Conservation (phyloP, 2,888 invertebrate species). For the Chymomyza fuscimana region DNA sequence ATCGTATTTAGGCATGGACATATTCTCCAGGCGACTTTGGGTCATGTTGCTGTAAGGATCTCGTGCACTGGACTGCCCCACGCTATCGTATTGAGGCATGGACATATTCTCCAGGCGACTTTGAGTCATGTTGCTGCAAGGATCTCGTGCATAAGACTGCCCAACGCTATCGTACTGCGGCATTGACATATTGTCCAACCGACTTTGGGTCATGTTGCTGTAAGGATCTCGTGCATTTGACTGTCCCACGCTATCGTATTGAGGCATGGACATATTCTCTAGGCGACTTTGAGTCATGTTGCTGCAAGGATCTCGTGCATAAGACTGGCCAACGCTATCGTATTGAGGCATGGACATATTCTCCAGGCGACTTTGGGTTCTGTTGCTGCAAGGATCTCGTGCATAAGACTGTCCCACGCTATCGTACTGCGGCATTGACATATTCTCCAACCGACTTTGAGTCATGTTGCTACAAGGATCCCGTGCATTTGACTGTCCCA, state of each 20-base stretch:
- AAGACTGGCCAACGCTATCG: background rate
- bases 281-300: background rate
- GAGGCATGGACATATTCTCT: background rate
- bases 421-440: background rate
- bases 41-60: background rate
- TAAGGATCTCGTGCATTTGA: background rate
- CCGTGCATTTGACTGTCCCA: background rate
- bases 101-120: background rate
- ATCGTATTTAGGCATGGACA: background rate
- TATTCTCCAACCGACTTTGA: slow-evolving; percentile 15
- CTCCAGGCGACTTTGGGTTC: no score
- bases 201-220: background rate
- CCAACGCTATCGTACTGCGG: background rate
- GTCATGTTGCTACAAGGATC: background rate
- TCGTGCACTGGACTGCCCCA: background rate
- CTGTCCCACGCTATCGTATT: background rate
- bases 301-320: background rate
- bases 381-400: no score
- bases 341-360: background rate
- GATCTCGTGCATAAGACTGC: no score
- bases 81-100: no score
- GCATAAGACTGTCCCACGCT: background rate
- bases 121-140: background rate
- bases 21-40: background rate
- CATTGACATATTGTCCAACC: background rate